These are phyloP conservation scores for Coendou prehensilis DNA, from an alignment of 2,797 vertebrate genomes.

Conservation along the genomic window DNA sequence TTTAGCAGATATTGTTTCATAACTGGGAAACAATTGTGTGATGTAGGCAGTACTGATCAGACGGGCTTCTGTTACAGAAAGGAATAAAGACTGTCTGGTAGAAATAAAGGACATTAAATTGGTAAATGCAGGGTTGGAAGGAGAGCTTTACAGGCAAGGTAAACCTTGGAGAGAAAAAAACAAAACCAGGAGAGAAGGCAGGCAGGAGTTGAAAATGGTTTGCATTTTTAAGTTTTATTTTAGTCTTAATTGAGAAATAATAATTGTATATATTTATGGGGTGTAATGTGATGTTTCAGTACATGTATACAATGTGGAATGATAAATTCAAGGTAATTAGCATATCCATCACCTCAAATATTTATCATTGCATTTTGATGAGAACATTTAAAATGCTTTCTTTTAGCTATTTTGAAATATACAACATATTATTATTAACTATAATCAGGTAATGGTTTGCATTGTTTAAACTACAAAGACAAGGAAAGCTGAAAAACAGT, in stretches of 20 bases:
- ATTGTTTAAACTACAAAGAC: constrained; percentile 3
- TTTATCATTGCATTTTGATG: background rate
- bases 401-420: constrained; percentile 17
- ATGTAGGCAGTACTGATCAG: background rate
- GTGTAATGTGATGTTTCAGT: background rate
- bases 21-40: background rate
- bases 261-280: background rate
- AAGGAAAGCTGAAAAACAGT: constrained; percentile 25
- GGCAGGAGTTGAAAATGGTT: background rate
- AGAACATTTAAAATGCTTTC: background rate
- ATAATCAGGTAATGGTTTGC: background rate
- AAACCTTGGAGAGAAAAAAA: background rate
- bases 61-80: background rate
- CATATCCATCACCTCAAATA: background rate
- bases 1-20: constrained; percentile 16
- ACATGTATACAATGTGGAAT: background rate
- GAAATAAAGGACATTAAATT: background rate
- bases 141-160: background rate
- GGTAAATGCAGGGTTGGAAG: background rate
- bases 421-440: background rate
- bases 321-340: background rate
- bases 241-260: background rate
- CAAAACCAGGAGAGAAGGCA: background rate
- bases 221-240: background rate
- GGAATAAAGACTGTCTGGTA: background rate